Evolutionary conservation across 1,140 invertebrate genomes (phyloP).

Genomic region (Rhopalosiphum maidis): DNA sequence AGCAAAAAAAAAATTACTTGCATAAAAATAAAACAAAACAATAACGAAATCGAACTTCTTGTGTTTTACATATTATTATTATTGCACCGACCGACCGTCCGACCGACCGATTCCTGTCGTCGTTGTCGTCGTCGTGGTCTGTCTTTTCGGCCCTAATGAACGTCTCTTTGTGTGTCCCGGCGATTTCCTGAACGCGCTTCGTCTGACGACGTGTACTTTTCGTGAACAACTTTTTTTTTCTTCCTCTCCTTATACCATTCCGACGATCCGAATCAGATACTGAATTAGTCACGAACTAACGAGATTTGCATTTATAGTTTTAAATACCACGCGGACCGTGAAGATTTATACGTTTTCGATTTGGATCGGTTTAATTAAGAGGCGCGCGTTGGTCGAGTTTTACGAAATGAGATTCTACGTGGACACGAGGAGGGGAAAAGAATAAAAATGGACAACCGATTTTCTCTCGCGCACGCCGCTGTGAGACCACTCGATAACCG

Average conservation of each 20-base stretch:
- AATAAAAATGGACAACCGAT: slow-evolving; percentile 37
- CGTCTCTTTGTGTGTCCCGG: slow-evolving; percentile 5
- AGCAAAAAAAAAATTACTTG: not conserved
- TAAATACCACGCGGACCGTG: slow-evolving; percentile 37
- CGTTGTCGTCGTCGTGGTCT: not conserved
- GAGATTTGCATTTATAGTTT: slow-evolving; percentile 53
- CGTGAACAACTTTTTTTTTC: slow-evolving; percentile 44
- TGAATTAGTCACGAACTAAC: slow-evolving; percentile 54
- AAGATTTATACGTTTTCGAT: slow-evolving; percentile 54
- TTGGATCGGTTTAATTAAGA: slow-evolving; percentile 55
- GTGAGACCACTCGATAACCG: slow-evolving; percentile 20
- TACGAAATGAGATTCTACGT: slow-evolving; percentile 9
- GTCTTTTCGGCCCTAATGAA: slow-evolving; percentile 48
- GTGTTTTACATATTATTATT: slow-evolving; percentile 48
- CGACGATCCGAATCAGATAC: slow-evolving; percentile 45
- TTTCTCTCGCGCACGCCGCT: not conserved
- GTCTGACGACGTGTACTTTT: slow-evolving; percentile 36
- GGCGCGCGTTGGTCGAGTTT: slow-evolving; percentile 39
- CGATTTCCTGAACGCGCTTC: slow-evolving; percentile 20
- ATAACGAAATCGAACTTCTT: slow-evolving; percentile 46
- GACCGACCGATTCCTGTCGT: slow-evolving; percentile 12
- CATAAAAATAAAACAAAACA: slow-evolving; percentile 28
- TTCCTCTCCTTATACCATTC: not conserved
- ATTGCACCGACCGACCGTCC: not conserved
- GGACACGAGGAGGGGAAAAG: too few relatives aligned